These are phyloP conservation scores for Diaphora mendica DNA, from an alignment of 2,888 invertebrate species.

Conservation along the genomic window DNA sequence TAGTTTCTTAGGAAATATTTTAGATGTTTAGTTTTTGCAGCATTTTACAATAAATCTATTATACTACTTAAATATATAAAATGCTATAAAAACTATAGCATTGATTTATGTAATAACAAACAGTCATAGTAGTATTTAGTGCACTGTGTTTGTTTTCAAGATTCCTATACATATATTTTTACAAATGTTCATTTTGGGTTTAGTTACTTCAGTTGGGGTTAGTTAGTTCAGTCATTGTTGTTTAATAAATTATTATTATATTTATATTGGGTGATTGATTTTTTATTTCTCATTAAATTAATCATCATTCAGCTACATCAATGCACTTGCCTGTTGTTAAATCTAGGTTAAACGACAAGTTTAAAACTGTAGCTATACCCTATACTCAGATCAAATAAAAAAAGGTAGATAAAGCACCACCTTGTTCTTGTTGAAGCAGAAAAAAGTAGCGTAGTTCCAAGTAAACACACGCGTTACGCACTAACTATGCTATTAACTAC, in stretches of 20 bases:
- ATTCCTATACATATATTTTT: slow-evolving; percentile 61
- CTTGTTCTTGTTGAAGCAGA: no score
- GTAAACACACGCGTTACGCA: no score
- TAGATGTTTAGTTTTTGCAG: slow-evolving; percentile 20
- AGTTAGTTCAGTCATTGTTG: slow-evolving; percentile 65
- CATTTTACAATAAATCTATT: slow-evolving; percentile 8
- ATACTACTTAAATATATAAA: slow-evolving; percentile 14
- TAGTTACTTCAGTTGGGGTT: no score
- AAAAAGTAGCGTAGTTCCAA: no score
- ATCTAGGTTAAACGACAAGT: no score
- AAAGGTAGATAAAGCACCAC: no score
- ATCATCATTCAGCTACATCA: background rate
- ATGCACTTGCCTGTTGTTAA: no score
- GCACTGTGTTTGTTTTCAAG: slow-evolving; percentile 51
- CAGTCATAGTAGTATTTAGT: slow-evolving; percentile 13
- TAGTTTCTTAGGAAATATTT: slow-evolving; percentile 24
- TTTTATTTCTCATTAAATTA: background rate
- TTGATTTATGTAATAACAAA: slow-evolving; percentile 12
- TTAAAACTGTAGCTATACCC: no score
- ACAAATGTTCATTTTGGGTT: slow-evolving; percentile 53
- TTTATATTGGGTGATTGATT: slow-evolving; percentile 28
- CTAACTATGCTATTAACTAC: no score
- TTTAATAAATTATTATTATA: slow-evolving; percentile 68
- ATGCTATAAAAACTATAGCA: slow-evolving; percentile 12
- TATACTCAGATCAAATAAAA: no score